These are phyloP conservation scores for Xenentodon cancila DNA, from an alignment of 2,797 vertebrate genomes.

Conservation along the genomic window DNA sequence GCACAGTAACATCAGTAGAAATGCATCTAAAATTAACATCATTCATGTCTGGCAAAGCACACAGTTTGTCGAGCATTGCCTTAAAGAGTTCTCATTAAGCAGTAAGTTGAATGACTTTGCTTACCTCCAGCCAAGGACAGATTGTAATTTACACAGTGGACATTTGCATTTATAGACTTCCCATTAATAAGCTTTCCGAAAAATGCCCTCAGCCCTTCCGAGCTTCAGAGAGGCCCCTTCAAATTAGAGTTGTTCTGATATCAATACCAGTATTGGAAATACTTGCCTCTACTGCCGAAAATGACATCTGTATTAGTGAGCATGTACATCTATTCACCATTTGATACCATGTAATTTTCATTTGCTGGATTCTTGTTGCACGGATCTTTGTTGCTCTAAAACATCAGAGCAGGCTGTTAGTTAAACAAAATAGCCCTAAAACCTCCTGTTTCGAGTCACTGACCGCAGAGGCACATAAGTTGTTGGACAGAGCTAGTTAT, in stretches of 20 bases:
- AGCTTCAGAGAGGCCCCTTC: constrained; percentile 36
- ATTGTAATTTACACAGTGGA: constrained; percentile 64
- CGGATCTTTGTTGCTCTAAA: too few relatives aligned
- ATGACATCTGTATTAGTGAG: too few relatives aligned
- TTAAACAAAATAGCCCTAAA: too few relatives aligned
- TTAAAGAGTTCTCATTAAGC: constrained; percentile 74
- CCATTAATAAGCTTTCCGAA: constrained; percentile 67
- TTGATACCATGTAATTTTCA: too few relatives aligned
- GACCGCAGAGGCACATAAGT: too few relatives aligned
- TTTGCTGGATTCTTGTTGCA: too few relatives aligned
- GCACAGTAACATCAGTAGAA: constrained; percentile 49
- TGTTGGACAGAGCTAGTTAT: too few relatives aligned
- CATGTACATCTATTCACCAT: too few relatives aligned
- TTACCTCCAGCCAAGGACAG: constrained; percentile 77
- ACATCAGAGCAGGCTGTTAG: too few relatives aligned
- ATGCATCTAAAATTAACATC: constrained; percentile 61
- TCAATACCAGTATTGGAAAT: too few relatives aligned
- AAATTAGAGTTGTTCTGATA: background rate
- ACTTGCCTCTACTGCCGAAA: too few relatives aligned
- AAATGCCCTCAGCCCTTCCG: constrained; percentile 54
- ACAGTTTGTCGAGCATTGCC: constrained; percentile 55
- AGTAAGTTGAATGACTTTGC: constrained; percentile 71
- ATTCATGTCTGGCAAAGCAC: constrained; percentile 62
- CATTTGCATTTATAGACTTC: constrained; percentile 70
- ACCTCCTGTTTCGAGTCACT: too few relatives aligned